Base-by-base conservation (phyloP, 2,113 vertebrate species). In the Phyllostomus discolor region DNA sequence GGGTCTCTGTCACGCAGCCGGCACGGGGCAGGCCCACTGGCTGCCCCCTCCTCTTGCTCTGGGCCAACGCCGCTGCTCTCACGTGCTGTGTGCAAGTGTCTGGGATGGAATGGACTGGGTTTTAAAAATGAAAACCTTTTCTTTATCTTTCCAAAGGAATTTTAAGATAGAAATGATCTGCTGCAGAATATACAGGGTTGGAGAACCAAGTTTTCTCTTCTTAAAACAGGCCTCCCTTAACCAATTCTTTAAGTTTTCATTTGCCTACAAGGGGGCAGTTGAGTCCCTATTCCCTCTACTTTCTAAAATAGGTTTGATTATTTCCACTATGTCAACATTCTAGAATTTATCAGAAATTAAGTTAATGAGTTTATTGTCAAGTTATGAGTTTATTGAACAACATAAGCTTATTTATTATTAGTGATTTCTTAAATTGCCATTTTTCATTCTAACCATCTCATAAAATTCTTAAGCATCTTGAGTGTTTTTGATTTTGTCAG, bases 381-480 rank as follows among this genome's bases (percentile, higher is more conserved):
- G 54, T 62, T 81, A 82, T 62, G 28, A 64, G 38, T 64, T 46
- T 20, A 82, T 82, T 82, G 62, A 62, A 33, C 43, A 82, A 31
- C 57, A 59, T 62, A 43, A 62, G 80, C 57, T 62, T 79, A 78
- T 79, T 11, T 12, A 46, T 70, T 80, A 35, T 43, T 80, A 81
- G 7, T 26, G 79, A 70, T 93, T 88, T 95, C 73, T 86, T 82
- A 93, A 95, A 75, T 50, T 69, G 24, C 50, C 38, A 22, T 41
- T 69, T 66, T 75, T 26, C 28, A 76, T 54, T 76, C 46, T 88
- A 78, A 41, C 41, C 26, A 48, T 80, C 41, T 88, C 52, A 48
- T 43, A 79, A 93, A 83, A 91, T 84, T 83, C 35, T 82, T 88
- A 67, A 89, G 78, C 28, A 67, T 87, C 38, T 57, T 72, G 24